Evolutionary conservation across 2,888 invertebrate genomes (phyloP), one percentile per base, ranked within the genome.

Genomic region (Agonum fuliginosum): DNA sequence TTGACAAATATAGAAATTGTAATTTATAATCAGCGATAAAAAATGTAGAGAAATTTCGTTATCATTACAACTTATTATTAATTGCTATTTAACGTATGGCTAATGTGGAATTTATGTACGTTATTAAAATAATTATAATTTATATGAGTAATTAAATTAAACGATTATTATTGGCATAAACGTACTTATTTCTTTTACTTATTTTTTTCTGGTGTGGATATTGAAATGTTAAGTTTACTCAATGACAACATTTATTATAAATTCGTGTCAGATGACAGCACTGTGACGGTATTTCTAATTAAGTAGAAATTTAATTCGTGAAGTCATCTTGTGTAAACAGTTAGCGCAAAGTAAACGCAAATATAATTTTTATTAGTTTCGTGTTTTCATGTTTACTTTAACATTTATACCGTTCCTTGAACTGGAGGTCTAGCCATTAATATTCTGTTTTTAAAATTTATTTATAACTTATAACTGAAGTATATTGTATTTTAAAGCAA

Each of bases 1-100:
- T 71, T 71, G 51, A 71, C 71, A 71, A 71, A 71, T 71, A 48
- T 71, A 48, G 71, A 24, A 62, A 62, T 30, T 30, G 30, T 58
- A 14, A 58, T 58, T 58, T 30, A 58, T 58, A 58, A 10, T 27
- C 24, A 12, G 8, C 24, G 22, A 54, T 27, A 30, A 58, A 58
- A 51, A 30, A 14, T 46, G 12, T 22, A 22, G 3, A 27, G 58
- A 34, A 62, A 34, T 62, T 62, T 30, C 27, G 58, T 62, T 62
- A 62, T 34, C 58, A 27, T 62, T 27, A 62, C 27, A 17, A 62
- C 17, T 62, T 14, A 12, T 12, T 17, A 46, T 17, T 62, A 62
- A 30, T 62, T 30, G 17, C n/a, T 62, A 62, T 30, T 58, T 62
- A 30, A 8, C 27, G 17, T 22, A n/a, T 48, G n/a, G n/a, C n/a